Conservation (phyloP, 1,140 invertebrate species). For the Odontomachus brunneus region DNA sequence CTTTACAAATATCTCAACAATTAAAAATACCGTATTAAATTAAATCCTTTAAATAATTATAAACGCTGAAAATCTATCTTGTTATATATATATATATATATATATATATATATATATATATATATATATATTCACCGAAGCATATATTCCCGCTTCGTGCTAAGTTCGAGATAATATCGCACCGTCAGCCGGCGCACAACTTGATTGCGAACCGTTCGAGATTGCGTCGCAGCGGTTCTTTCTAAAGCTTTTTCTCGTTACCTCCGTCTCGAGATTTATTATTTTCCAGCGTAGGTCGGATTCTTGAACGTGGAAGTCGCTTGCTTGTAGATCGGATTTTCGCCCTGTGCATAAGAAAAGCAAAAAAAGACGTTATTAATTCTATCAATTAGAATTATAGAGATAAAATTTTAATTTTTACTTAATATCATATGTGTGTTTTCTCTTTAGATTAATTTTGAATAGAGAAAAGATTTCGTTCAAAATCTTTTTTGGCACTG, state of each 20-base stretch:
- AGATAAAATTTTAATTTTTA: slow-evolving; percentile 9
- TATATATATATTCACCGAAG: slow-evolving; percentile 7
- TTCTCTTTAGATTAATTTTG: too few relatives aligned
- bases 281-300: slow-evolving; percentile 96
- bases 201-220: not conserved
- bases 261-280: slow-evolving; percentile 57
- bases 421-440: too few relatives aligned
- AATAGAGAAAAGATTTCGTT: too few relatives aligned
- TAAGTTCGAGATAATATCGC: slow-evolving; percentile 21
- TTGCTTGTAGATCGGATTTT: slow-evolving; percentile 99
- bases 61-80: slow-evolving; percentile 47
- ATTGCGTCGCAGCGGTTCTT: not conserved
- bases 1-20: slow-evolving; percentile 71
- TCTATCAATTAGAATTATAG: slow-evolving; percentile 13
- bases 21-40: slow-evolving; percentile 65
- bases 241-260: slow-evolving; percentile 5
- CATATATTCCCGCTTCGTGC: slow-evolving; percentile 32
- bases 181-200: not conserved
- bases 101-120: slow-evolving; percentile 20
- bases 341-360: slow-evolving; percentile 89
- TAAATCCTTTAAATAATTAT: slow-evolving; percentile 70
- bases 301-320: slow-evolving; percentile 99
- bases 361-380: slow-evolving; percentile 61
- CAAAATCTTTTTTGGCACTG: too few relatives aligned
- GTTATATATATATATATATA: slow-evolving; percentile 22